These are phyloP conservation scores for Teleiodes luculella DNA, from an alignment of 2,888 invertebrate species.

Conservation along the genomic window DNA sequence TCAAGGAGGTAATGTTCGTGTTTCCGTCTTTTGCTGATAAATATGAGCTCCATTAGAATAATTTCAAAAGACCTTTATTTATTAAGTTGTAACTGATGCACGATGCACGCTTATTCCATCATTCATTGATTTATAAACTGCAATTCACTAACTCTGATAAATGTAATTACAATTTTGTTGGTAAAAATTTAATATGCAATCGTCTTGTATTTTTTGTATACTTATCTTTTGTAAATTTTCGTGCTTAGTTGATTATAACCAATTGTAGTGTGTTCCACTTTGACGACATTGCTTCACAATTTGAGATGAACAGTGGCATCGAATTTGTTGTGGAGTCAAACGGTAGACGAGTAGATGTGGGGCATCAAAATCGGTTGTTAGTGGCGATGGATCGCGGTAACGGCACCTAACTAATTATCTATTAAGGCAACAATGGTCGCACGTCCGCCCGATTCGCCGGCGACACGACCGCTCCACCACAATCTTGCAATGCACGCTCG, in stretches of 20 bases:
- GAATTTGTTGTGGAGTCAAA: conserved; percentile 30
- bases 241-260: too few relatives aligned
- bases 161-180: too few relatives aligned
- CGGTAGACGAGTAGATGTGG: conserved; percentile 52
- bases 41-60: conserved; percentile 15
- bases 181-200: too few relatives aligned
- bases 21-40: conserved; percentile 45
- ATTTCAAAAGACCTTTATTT: not conserved
- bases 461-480: conserved; percentile 13
- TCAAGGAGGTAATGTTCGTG: conserved; percentile 34
- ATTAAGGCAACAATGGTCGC: conserved; percentile 72
- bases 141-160: conserved; percentile 3
- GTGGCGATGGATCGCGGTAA: conserved; percentile 61
- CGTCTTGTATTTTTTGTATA: too few relatives aligned
- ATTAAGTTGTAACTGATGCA: conserved; percentile 7
- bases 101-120: conserved; percentile 6
- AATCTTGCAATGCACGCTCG: not conserved
- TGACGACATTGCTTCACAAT: conserved; percentile 36
- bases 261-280: conserved; percentile 45
- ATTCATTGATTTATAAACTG: conserved; percentile 6
- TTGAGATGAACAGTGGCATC: conserved; percentile 24
- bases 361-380: conserved; percentile 33
- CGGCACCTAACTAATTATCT: conserved; percentile 74
- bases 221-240: too few relatives aligned
- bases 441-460: conserved; percentile 33